Conservation (phyloP, 2,797 vertebrate genomes). For the Scomberomorus guttatus region DNA sequence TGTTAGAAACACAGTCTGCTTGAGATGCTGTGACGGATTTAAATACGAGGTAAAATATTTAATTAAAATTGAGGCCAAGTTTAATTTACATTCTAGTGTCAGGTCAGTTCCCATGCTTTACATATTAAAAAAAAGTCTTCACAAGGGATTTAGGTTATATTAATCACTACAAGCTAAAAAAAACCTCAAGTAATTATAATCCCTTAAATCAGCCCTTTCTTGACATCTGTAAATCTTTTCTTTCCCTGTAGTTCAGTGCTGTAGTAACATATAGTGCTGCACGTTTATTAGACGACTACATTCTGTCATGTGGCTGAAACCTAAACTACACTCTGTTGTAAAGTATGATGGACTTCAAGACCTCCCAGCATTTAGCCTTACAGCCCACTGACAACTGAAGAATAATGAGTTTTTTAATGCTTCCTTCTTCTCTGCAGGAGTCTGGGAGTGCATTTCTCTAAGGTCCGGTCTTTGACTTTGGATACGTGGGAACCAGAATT, state of each 20-base stretch:
- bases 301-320: slow-evolving; percentile 27
- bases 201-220: not conserved
- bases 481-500: slow-evolving; percentile 98
- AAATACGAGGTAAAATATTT: slow-evolving; percentile 27
- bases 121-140: not conserved
- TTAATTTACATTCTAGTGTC: slow-evolving; percentile 8
- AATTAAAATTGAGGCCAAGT: slow-evolving; percentile 2
- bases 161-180: not conserved
- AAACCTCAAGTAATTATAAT: not conserved
- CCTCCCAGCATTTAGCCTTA: not conserved
- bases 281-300: not conserved
- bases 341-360: not conserved
- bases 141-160: not conserved
- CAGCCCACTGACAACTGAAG: not conserved
- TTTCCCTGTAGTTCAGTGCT: not conserved
- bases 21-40: slow-evolving; percentile 21
- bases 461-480: slow-evolving; percentile 97
- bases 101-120: not conserved
- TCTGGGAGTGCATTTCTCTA: slow-evolving; percentile 98
- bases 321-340: slow-evolving; percentile 1
- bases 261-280: not conserved
- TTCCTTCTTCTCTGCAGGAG: slow-evolving; percentile 85
- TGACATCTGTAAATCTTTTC: not conserved
- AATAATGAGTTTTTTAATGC: not conserved
- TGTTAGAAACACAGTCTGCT: slow-evolving; percentile 24